Percentiles rank a stretch among this genome's conserved stretches.
phyloP scores from a whole-genome alignment of 2,797 vertebrate genomes.

The Chaunax sp. region DNA sequence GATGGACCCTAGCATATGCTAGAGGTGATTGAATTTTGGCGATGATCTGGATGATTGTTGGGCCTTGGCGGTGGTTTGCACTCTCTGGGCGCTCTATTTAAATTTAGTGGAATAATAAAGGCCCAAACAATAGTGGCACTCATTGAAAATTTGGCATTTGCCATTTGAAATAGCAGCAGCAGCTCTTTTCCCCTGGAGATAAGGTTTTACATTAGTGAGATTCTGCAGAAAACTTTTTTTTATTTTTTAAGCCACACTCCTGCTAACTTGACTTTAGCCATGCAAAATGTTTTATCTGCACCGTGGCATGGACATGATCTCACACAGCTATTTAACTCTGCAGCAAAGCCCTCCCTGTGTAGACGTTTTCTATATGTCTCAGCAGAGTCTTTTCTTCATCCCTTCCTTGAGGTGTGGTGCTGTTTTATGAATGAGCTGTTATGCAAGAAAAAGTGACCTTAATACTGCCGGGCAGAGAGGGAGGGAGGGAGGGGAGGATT shows the following conservation, averaged over 20 bases:
- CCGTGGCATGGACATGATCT: slow-evolving; percentile 24
- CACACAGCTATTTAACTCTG: slow-evolving; percentile 46
- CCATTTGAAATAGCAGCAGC: not conserved
- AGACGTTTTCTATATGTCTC: slow-evolving; percentile 54
- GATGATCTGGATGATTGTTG: no score
- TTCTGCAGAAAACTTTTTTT: no score
- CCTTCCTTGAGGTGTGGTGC: slow-evolving; percentile 64
- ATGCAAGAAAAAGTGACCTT: slow-evolving; percentile 74
- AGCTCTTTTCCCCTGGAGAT: not conserved
- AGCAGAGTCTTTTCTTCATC: slow-evolving; percentile 52
- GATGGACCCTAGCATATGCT: no score
- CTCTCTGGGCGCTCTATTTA: no score
- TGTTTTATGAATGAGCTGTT: slow-evolving; percentile 81
- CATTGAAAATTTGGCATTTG: not conserved
- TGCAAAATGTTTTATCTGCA: slow-evolving; percentile 25
- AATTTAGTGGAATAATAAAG: not conserved
- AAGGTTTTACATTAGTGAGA: no score
- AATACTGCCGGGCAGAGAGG: slow-evolving; percentile 52
- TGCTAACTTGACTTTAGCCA: not conserved
- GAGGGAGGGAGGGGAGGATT: not conserved
- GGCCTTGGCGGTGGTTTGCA: no score
- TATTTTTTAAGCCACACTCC: not conserved
- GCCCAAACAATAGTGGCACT: not conserved
- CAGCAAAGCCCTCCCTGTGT: slow-evolving; percentile 61
- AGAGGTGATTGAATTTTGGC: no score